A percentile compares a stretch with the other conserved stretches of the same genome.
Conservation (phyloP, 1,140 invertebrate species). For the Matsumurasca onukii region DNA sequence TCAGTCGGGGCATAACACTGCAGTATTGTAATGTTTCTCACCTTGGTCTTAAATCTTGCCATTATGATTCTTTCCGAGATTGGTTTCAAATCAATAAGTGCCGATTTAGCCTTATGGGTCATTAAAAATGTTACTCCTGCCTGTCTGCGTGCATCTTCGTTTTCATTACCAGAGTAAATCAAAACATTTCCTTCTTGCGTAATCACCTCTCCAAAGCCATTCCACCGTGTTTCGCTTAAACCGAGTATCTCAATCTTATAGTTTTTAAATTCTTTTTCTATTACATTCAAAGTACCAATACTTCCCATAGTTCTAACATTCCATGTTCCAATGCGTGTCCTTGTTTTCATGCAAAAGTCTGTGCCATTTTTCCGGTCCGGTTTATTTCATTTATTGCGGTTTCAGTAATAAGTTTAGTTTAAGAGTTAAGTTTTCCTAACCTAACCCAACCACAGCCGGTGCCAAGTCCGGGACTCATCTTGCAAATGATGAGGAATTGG, state of each 20-base stretch:
- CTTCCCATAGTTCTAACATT: not conserved
- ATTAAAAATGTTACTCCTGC: too few relatives aligned
- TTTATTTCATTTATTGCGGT: too few relatives aligned
- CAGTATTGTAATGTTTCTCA: too few relatives aligned
- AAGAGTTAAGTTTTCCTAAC: too few relatives aligned
- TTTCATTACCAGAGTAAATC: slow-evolving; percentile 25
- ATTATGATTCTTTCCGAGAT: too few relatives aligned
- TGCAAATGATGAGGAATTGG: too few relatives aligned
- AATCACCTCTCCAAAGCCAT: slow-evolving; percentile 19
- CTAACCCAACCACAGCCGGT: too few relatives aligned
- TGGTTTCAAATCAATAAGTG: too few relatives aligned
- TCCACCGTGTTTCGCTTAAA: slow-evolving; percentile 29
- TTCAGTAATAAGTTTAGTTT: too few relatives aligned
- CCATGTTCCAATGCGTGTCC: not conserved
- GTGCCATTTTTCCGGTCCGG: too few relatives aligned
- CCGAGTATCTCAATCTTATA: slow-evolving; percentile 10
- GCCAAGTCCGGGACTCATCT: too few relatives aligned
- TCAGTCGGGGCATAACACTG: slow-evolving; percentile 20
- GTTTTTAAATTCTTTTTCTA: slow-evolving; percentile 26
- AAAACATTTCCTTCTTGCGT: slow-evolving; percentile 22
- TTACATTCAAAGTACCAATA: not conserved
- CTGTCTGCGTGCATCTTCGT: slow-evolving; percentile 8
- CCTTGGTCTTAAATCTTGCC: too few relatives aligned
- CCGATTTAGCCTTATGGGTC: not conserved
- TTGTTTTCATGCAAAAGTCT: not conserved